phyloP scores from a whole-genome alignment of 2,797 vertebrate genomes.

The Gymnothorax reevesii region DNA sequence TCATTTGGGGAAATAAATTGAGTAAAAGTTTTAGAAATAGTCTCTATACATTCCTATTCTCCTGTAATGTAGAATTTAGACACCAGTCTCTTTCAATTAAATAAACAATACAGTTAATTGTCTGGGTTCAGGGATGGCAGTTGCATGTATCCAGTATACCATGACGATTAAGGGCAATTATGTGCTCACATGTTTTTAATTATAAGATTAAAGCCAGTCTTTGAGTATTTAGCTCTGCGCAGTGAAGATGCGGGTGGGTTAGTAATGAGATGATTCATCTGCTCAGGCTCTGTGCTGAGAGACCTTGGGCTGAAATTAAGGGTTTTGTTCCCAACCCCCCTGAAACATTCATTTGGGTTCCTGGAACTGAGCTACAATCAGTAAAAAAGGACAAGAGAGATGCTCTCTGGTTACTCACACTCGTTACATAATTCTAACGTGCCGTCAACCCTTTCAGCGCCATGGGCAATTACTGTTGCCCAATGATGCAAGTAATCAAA shows the following conservation, averaged over 20 bases:
- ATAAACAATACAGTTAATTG: not conserved
- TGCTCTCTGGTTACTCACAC: no score
- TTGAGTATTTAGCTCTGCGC: not conserved
- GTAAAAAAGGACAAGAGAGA: not conserved
- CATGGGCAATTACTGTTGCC: no score
- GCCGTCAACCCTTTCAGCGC: no score
- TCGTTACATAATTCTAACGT: no score
- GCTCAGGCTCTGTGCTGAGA: not conserved
- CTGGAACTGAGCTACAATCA: not conserved
- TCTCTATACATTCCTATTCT: no score
- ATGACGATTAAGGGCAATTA: not conserved
- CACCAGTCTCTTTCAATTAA: not conserved
- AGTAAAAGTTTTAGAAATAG: not conserved
- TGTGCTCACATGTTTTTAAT: not conserved
- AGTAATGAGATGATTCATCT: not conserved
- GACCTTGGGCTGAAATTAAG: not conserved
- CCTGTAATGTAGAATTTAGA: not conserved
- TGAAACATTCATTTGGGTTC: not conserved
- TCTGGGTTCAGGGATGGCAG: not conserved
- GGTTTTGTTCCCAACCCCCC: not conserved
- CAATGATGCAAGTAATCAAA: no score
- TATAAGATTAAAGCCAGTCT: not conserved
- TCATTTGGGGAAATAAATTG: not conserved
- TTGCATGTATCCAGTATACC: not conserved
- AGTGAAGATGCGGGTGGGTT: not conserved